Conservation (phyloP, 2,797 vertebrate genomes). For the Epinephelus awoara region DNA sequence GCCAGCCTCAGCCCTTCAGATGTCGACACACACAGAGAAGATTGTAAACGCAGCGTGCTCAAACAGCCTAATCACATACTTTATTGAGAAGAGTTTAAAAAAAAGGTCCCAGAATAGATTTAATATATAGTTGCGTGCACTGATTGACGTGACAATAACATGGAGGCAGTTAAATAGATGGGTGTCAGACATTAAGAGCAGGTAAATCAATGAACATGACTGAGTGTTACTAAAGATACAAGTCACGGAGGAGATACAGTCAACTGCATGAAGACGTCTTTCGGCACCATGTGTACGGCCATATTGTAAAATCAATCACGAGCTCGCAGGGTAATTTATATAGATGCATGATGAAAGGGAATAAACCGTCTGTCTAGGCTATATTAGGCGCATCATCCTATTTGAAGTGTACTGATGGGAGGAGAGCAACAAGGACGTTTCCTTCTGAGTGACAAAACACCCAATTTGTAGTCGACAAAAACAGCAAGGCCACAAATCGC, state of each 20-base stretch:
- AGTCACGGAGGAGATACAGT: not conserved
- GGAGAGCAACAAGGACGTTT: constrained; percentile 4
- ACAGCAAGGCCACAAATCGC: constrained; percentile 6
- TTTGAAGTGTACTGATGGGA: not conserved
- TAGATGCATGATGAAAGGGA: constrained; percentile 29
- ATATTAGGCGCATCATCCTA: constrained; percentile 4
- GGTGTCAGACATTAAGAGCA: not conserved
- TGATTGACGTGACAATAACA: constrained; percentile 24
- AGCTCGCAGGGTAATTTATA: constrained; percentile 7
- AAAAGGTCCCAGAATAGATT: constrained; percentile 26
- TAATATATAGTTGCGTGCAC: constrained; percentile 11
- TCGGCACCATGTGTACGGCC: not conserved
- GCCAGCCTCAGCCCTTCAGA: constrained; percentile 44
- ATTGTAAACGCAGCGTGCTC: constrained; percentile 30
- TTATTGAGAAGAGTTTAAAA: constrained; percentile 17
- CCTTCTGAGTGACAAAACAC: constrained; percentile 12
- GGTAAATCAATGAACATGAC: constrained; percentile 8
- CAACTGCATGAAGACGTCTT: not conserved
- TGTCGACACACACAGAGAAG: constrained; percentile 23
- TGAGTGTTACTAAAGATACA: not conserved
- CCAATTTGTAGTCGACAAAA: constrained; percentile 11
- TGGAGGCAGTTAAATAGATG: not conserved
- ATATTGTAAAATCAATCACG: constrained; percentile 10
- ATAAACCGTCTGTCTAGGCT: constrained; percentile 1
- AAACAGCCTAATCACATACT: constrained; percentile 41